A percentile compares a stretch with the other conserved stretches of the same genome.
Evolutionary conservation across 2,888 invertebrate genomes (phyloP).

Genomic region (Eupithecia insigniata): DNA sequence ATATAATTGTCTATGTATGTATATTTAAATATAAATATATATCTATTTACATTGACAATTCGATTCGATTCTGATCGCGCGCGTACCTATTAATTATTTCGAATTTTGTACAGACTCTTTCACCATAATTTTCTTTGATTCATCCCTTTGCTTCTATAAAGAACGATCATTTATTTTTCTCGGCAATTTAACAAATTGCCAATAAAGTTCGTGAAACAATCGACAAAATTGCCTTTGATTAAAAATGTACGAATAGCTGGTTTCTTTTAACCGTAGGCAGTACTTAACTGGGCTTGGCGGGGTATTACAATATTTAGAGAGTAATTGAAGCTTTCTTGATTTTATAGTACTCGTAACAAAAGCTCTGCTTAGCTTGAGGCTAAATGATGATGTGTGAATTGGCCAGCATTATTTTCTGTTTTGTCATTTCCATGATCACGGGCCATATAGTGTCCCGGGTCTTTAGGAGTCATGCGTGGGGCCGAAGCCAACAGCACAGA

Average conservation of each 20-base stretch:
- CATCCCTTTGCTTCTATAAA: constrained; percentile 13
- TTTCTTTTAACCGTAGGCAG: neutral
- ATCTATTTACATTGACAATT: neutral
- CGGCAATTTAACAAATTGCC: constrained; percentile 37
- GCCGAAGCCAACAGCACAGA: no score
- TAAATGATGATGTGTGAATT: no score
- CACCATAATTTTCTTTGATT: constrained; percentile 14
- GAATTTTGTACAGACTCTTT: neutral
- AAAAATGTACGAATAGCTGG: neutral
- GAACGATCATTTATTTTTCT: constrained; percentile 34
- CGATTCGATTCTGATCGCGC: neutral
- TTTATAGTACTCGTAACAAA: no score
- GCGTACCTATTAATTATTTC: neutral
- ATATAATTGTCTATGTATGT: no score
- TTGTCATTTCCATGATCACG: no score
- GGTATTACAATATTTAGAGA: no score
- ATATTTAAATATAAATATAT: no score
- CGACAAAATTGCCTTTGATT: neutral
- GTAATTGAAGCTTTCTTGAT: no score
- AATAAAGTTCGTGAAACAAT: constrained; percentile 2
- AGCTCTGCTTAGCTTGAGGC: no score
- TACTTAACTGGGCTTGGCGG: neutral
- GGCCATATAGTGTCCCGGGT: no score
- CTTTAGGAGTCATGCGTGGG: no score
- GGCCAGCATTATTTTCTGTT: no score